Conservation (phyloP, 2,888 invertebrate species). For the Polyploca ridens region DNA sequence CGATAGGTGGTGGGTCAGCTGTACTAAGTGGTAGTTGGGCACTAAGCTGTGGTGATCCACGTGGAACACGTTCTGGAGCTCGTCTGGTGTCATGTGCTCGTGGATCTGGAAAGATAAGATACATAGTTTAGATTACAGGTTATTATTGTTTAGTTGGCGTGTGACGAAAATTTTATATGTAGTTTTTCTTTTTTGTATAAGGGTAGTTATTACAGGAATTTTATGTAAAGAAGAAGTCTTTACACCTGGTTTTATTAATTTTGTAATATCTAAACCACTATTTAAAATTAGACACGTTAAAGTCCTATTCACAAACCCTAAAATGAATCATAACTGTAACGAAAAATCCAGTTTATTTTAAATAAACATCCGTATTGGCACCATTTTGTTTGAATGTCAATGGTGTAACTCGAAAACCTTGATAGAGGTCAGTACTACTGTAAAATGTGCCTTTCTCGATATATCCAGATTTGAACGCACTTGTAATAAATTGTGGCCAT, state of each 20-base stretch:
- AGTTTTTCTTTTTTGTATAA: too few species aligned
- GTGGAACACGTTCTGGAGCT: slow-evolving; percentile 93
- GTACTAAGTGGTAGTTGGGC: slow-evolving; percentile 93
- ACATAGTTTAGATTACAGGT: slow-evolving; percentile 4
- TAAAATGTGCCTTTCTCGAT: slow-evolving; percentile 47
- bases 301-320: neutral
- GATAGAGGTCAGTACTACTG: slow-evolving; percentile 58
- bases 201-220: too few species aligned
- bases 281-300: neutral
- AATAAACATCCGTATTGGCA: slow-evolving; percentile 55
- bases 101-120: slow-evolving; percentile 89
- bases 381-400: slow-evolving; percentile 59
- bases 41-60: slow-evolving; percentile 91
- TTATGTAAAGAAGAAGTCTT: too few species aligned
- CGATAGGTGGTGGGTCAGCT: slow-evolving; percentile 86
- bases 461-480: slow-evolving; percentile 32
- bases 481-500: slow-evolving; percentile 4
- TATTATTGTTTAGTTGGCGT: neutral
- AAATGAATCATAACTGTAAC: slow-evolving; percentile 28
- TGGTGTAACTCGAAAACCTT: slow-evolving; percentile 57
- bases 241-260: too few species aligned
- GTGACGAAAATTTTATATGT: too few species aligned
- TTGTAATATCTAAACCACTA: too few species aligned
- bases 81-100: slow-evolving; percentile 94
- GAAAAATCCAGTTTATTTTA: slow-evolving; percentile 24